Base-by-base conservation (phyloP, 2,113 vertebrate species). In the Lasiurus borealis region DNA sequence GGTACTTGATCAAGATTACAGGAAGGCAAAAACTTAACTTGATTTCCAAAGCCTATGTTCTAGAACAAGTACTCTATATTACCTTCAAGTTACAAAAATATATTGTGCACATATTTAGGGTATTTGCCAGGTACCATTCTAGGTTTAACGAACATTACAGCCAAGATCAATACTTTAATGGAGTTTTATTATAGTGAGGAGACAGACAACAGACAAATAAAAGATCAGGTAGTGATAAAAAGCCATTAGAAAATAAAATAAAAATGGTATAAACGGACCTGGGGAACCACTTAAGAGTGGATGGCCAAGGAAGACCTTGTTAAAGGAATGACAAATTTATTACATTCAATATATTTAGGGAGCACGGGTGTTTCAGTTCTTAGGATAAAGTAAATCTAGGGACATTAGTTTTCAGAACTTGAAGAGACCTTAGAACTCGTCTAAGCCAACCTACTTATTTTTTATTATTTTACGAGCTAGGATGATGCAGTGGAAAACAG, bases 41-140 rank as follows among this genome's bases (percentile, higher is more conserved):
- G 8, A 86, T 92, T 91, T 90, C 34, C 25, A 93, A 96, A 95
- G 36, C 21, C 21, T 80, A 57, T 80, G 19, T 84, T 71, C 44
- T 46, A 23, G 46, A 83, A 85, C 1, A 50, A 66, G 73, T 90
- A 94, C 11, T 18, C n/a, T 83, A 16, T 91, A 66, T 83, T 78
- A 40, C 6, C 54, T 73, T 75, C 44, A 84, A 21, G 29, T 69
- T 83, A 82, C 10, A 83, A 93, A 89, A 89, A 78, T 72, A 10
- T 46, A 40, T 83, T 29, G 12, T 68, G 13, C 19, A 68, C 19
- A 69, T 72, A 91, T 91, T 69, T 88, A 82, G 46, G 75, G 25
- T 57, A 44, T 82, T 34, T 44, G 13, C 48, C 40, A 27, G 12
- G 23, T 23, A 69, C 6, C 62, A 75, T 90, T 69, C 14, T 59